Base-by-base conservation (phyloP, 2,888 invertebrate genomes). In the Chloroclystis v-ata region DNA sequence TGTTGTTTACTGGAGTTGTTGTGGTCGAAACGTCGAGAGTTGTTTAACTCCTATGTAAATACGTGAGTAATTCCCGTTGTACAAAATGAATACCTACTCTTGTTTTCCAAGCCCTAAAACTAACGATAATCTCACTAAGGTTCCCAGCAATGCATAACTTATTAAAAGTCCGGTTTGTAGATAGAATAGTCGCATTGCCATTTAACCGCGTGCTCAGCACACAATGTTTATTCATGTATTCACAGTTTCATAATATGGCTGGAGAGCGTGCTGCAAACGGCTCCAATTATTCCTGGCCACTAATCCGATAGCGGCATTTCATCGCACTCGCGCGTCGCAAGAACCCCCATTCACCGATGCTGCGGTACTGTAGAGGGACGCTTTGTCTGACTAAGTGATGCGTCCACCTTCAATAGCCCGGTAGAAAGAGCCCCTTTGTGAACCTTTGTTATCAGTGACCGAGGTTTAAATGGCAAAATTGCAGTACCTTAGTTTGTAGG, bases 271-370 rank as follows among this genome's bases (percentile, higher is more conserved):
- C 39, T 39, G 39, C 44, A 41, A 54, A 45, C 48, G 47, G 50
- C 45, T 49, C 48, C 48, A 35, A 56, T 52, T 45, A 49, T 49
- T 55, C 52, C 44, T 45, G 49, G 46, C 49, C 49, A 53, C 56
- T 57, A 59, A 60, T 44, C 52, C 57, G 59, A 56, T 47, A 51
- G 53, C 45, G 47, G 44, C 41, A 50, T 56, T 55, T 35, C 52
- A 57, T 58, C 47, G 46, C 35, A 32, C 39, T 57, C 54, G 47
- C 49, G 52, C 47, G 52, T 45, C 61, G 59, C 56, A 60, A 50
- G 43, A 49, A 51, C 54, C 52, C 29, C 58, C 57, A 52, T 57
- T 61, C 59, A 53, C 57, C 59, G 54, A 47, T 47, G 44, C 53
- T 61, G 56, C 53, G 54, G 35, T 45, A 46, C 40, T 44, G 56